A percentile compares a stretch with the other conserved stretches of the same genome.
These are phyloP conservation scores for Oreohelix idahoensis DNA, from an alignment of 1,140 invertebrate genomes.

Conservation along the genomic window DNA sequence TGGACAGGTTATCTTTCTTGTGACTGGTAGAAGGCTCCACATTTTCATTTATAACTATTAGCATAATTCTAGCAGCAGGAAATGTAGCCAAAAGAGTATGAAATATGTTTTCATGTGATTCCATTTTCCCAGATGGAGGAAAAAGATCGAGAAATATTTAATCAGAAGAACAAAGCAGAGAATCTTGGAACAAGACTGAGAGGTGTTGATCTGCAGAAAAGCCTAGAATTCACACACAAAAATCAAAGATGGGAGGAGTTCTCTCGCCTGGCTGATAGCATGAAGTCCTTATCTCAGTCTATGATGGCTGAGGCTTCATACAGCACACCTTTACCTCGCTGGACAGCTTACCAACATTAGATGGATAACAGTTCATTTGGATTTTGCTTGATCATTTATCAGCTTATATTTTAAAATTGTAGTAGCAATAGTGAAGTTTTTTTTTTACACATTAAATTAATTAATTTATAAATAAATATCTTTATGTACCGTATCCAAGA, in stretches of 20 bases:
- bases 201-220: slow-evolving; percentile 63
- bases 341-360: not conserved
- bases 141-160: slow-evolving; percentile 6
- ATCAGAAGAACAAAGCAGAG: not conserved
- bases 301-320: slow-evolving; percentile 55
- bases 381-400: too few relatives aligned
- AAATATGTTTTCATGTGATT: too few relatives aligned
- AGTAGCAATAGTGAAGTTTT: too few relatives aligned
- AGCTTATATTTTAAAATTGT: too few relatives aligned
- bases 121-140: slow-evolving; percentile 8
- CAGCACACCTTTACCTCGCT: not conserved
- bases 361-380: not conserved
- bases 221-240: slow-evolving; percentile 64
- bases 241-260: slow-evolving; percentile 73
- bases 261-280: slow-evolving; percentile 70
- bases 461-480: too few relatives aligned
- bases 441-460: too few relatives aligned
- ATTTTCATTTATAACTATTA: too few relatives aligned
- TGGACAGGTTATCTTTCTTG: too few relatives aligned
- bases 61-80: too few relatives aligned
- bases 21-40: too few relatives aligned
- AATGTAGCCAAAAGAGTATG: too few relatives aligned
- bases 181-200: slow-evolving; percentile 54
- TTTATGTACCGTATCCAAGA: too few relatives aligned
- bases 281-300: slow-evolving; percentile 66